Percentiles rank a stretch among this genome's conserved stretches.
Evolutionary conservation across 2,113 vertebrate genomes (phyloP).

Genomic region (Neolamprologus sp.): DNA sequence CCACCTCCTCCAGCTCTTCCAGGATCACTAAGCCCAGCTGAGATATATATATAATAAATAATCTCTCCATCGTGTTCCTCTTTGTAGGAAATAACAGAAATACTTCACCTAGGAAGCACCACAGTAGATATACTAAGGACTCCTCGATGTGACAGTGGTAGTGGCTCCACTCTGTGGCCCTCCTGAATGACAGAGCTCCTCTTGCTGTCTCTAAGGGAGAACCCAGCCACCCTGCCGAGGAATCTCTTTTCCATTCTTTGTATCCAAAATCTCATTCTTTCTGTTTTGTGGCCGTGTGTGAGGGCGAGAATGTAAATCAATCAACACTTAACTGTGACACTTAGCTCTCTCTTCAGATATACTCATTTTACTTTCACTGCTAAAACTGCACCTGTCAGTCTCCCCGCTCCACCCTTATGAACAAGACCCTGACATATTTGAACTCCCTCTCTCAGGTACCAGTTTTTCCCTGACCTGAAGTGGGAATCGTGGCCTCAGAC

Average conservation of each 20-base stretch:
- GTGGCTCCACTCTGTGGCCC: neutral
- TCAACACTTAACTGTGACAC: neutral
- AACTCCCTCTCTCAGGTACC: neutral
- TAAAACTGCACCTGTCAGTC: neutral
- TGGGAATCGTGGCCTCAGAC: neutral
- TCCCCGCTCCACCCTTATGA: neutral
- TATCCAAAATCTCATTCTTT: neutral
- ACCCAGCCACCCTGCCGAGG: neutral
- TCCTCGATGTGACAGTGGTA: neutral
- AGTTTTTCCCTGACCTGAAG: neutral
- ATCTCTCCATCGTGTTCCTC: neutral
- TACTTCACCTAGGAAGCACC: neutral
- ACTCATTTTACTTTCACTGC: neutral
- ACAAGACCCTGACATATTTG: neutral
- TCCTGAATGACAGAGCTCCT: neutral
- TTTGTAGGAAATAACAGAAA: neutral
- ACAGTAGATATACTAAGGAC: neutral
- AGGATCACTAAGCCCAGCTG: neutral
- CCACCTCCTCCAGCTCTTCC: accelerated
- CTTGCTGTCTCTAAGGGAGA: neutral
- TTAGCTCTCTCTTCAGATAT: neutral
- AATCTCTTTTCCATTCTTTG: neutral
- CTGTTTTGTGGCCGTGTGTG: neutral
- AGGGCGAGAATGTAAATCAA: neutral
- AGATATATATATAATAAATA: neutral